Percentiles rank a stretch among this genome's conserved stretches.
These are phyloP conservation scores for Sternotherus odoratus DNA, from an alignment of 2,797 vertebrate species.

Conservation along the genomic window DNA sequence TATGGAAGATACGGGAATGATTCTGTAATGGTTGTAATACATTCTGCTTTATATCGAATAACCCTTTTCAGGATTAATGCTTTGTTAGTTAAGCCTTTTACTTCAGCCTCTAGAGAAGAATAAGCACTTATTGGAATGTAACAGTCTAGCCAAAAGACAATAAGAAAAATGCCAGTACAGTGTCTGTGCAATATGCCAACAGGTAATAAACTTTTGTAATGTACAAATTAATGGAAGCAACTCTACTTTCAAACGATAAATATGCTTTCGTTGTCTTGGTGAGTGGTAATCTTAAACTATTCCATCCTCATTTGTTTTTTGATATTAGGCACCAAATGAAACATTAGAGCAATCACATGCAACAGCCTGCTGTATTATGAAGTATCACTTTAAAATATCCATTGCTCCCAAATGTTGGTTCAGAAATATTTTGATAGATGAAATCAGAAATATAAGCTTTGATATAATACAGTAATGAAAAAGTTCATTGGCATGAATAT, in stretches of 20 bases:
- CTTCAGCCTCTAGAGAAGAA: background rate
- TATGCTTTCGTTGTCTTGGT: conserved; percentile 20
- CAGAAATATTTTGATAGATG: conserved; percentile 9
- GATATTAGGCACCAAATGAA: conserved; percentile 62
- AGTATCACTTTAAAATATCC: background rate
- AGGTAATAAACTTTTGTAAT: conserved; percentile 22
- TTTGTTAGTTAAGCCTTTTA: background rate
- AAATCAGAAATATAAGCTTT: conserved; percentile 8
- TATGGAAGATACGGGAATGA: background rate
- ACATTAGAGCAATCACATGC: conserved; percentile 45
- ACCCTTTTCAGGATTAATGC: background rate
- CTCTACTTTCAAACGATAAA: conserved; percentile 37
- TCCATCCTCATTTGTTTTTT: conserved; percentile 40
- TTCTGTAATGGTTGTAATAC: background rate
- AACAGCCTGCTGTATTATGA: background rate
- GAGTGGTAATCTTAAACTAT: conserved; percentile 29
- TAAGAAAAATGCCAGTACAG: conserved; percentile 20
- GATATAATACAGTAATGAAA: conserved; percentile 10
- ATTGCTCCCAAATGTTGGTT: background rate
- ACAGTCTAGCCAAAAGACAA: conserved; percentile 1
- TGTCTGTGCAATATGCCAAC: conserved; percentile 24
- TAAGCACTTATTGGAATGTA: conserved; percentile 30
- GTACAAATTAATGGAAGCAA: conserved; percentile 26
- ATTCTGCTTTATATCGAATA: background rate
- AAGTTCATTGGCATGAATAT: background rate